Evolutionary conservation across 2,888 invertebrate species (phyloP).

Genomic region (Cantharis flavilabris): DNA sequence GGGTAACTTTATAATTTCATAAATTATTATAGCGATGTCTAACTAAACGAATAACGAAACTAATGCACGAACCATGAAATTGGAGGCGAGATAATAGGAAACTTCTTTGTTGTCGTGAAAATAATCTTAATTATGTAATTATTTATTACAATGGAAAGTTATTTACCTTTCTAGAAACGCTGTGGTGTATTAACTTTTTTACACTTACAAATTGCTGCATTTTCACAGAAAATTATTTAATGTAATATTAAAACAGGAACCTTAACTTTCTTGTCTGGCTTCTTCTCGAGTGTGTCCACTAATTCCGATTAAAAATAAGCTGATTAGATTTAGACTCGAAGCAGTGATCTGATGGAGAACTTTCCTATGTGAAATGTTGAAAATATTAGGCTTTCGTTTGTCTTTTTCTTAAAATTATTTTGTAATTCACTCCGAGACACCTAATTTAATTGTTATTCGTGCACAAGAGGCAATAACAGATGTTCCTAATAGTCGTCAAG

Average conservation of each 20-base stretch:
- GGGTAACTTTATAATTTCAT: slow-evolving; percentile 2
- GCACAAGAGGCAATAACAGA: slow-evolving; percentile 10
- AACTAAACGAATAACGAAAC: slow-evolving; percentile 15
- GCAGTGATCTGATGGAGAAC: slow-evolving; percentile 2
- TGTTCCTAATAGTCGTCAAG: slow-evolving; percentile 18
- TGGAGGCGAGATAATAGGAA: slow-evolving; percentile 11
- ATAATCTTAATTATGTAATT: slow-evolving; percentile 24
- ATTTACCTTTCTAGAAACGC: slow-evolving; percentile 17
- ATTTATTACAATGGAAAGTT: slow-evolving; percentile 22
- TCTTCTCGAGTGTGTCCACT: background rate
- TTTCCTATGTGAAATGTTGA: too few relatives aligned
- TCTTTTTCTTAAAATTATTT: background rate
- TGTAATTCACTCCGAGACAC: background rate
- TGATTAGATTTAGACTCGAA: background rate
- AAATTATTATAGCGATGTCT: slow-evolving; percentile 18
- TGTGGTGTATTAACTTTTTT: slow-evolving; percentile 14
- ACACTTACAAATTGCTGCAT: slow-evolving; percentile 16
- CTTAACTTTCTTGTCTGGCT: background rate
- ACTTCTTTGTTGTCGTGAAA: slow-evolving; percentile 15
- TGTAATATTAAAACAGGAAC: slow-evolving; percentile 11
- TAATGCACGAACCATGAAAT: slow-evolving; percentile 24
- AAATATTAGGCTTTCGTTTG: too few relatives aligned
- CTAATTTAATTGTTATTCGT: background rate
- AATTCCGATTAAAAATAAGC: background rate
- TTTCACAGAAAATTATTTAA: slow-evolving; percentile 17